Percentiles rank a stretch among this genome's conserved stretches.
Conservation (phyloP, 2,797 vertebrate species). For the Cynodonichthys magdalenae region DNA sequence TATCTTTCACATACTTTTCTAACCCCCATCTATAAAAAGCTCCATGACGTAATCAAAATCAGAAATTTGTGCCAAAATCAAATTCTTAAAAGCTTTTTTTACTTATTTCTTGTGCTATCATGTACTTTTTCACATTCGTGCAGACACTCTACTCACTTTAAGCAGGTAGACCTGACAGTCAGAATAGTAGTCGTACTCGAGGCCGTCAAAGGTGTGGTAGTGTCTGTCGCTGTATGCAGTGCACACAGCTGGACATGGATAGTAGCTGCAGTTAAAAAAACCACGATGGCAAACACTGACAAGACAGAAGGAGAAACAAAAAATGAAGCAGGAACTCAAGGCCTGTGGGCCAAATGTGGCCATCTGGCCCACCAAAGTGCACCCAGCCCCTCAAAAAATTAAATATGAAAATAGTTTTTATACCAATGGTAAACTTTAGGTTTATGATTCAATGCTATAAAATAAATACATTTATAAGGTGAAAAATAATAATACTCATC, state of each 20-base stretch:
- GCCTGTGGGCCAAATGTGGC: no score
- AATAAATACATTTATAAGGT: no score
- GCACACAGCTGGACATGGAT: conserved; percentile 94
- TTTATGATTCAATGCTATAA: no score
- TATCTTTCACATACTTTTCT: conserved; percentile 16
- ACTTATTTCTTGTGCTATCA: not conserved
- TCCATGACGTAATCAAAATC: conserved; percentile 6
- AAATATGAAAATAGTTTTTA: no score
- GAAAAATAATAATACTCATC: no score
- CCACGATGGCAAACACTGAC: conserved; percentile 91
- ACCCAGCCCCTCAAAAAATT: no score
- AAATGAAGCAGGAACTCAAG: not conserved
- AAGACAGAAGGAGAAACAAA: conserved; percentile 17
- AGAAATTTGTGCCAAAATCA: conserved; percentile 9
- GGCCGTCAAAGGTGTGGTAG: conserved; percentile 95
- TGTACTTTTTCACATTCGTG: conserved; percentile 1
- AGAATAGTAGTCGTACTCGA: conserved; percentile 96
- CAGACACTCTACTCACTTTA: conserved; percentile 82
- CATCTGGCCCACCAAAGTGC: no score
- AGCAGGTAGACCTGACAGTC: conserved; percentile 95
- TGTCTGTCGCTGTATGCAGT: conserved; percentile 95
- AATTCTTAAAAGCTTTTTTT: conserved; percentile 8
- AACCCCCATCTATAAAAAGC: not conserved
- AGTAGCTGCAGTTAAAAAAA: conserved; percentile 93
- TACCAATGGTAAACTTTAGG: no score